Evolutionary conservation across 2,797 vertebrate genomes (phyloP).

Genomic region (Mormyrus proboscirostris): DNA sequence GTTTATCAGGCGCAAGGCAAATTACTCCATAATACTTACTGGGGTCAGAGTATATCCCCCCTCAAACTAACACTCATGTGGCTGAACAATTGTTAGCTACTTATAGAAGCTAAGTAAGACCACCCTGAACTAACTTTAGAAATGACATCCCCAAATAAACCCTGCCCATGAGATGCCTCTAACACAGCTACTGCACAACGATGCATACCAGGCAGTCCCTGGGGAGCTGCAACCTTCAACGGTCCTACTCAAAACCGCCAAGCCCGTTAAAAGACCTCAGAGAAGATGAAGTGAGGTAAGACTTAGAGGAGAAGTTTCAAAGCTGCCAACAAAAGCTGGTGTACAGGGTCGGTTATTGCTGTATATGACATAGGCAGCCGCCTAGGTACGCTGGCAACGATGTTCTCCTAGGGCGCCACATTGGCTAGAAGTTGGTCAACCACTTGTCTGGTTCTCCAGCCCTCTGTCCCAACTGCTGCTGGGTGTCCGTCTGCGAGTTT

Average conservation of each 20-base stretch:
- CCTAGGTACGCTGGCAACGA: no score
- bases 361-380: no score
- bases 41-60: not conserved
- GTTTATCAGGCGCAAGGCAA: not conserved
- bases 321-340: no score
- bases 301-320: no score
- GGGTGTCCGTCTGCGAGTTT: not conserved
- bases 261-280: no score
- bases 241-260: no score
- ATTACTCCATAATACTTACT: not conserved
- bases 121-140: not conserved
- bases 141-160: not conserved
- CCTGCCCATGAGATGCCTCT: not conserved
- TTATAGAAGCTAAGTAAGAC: not conserved
- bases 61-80: not conserved
- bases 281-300: no score
- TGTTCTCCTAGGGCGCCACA: not conserved
- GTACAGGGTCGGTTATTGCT: no score
- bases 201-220: not conserved
- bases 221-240: not conserved
- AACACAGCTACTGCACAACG: not conserved
- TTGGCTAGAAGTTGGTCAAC: not conserved
- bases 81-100: not conserved
- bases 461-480: not conserved
- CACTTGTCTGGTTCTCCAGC: not conserved